Conservation (phyloP, 1,140 invertebrate species). For the Saccostrea cuccullata region DNA sequence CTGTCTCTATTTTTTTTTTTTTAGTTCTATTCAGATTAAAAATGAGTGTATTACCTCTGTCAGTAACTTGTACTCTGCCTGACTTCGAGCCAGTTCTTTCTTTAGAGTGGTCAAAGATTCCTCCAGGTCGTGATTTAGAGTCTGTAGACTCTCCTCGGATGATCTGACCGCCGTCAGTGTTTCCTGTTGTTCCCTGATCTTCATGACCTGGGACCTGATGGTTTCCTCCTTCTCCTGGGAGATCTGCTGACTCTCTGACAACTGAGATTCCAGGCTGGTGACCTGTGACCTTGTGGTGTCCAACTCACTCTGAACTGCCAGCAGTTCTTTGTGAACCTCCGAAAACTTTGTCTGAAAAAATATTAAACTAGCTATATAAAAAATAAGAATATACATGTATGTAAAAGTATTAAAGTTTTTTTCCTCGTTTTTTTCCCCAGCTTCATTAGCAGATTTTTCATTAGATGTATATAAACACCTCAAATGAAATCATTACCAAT, state of each 20-base stretch:
- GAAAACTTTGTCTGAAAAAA: conserved; percentile 55
- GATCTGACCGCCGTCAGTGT: conserved; percentile 9
- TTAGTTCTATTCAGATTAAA: neutral
- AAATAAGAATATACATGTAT: too few relatives aligned
- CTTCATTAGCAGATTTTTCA: too few relatives aligned
- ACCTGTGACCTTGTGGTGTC: conserved; percentile 48
- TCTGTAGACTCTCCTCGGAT: conserved; percentile 32
- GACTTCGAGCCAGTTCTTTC: conserved; percentile 45
- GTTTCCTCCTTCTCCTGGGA: conserved; percentile 31
- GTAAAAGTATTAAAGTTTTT: too few relatives aligned
- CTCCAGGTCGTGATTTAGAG: conserved; percentile 36
- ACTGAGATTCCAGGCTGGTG: conserved; percentile 20
- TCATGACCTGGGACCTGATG: conserved; percentile 12
- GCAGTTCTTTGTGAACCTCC: conserved; percentile 46
- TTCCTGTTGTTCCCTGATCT: conserved; percentile 21
- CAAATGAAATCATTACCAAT: too few relatives aligned
- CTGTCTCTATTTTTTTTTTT: too few relatives aligned
- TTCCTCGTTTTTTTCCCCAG: too few relatives aligned
- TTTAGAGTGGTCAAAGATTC: conserved; percentile 29
- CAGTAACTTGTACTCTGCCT: conserved; percentile 53
- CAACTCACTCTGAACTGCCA: conserved; percentile 47
- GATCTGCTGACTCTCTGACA: neutral
- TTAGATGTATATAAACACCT: too few relatives aligned
- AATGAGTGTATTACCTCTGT: conserved; percentile 42
- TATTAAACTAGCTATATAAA: too few relatives aligned